Conservation (phyloP, 2,797 vertebrate species). For the Fratercula arctica region DNA sequence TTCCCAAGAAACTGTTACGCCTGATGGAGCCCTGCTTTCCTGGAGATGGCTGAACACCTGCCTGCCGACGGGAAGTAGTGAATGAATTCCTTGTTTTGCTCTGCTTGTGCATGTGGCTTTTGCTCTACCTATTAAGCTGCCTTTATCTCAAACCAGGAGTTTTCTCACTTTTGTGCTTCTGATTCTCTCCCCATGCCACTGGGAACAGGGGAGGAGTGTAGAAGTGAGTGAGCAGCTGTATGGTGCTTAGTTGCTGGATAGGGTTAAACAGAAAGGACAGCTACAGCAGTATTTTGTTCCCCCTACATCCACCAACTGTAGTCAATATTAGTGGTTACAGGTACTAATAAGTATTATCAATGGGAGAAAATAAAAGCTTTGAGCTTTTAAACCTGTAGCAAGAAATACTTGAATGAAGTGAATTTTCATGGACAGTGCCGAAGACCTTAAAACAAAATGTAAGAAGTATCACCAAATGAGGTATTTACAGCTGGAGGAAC, state of each 20-base stretch:
- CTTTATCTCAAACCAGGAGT: neutral
- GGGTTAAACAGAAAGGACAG: neutral
- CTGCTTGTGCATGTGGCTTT: neutral
- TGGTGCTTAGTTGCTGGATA: neutral
- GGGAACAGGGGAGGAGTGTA: neutral
- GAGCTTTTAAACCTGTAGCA: neutral
- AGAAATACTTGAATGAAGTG: neutral
- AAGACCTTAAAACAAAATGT: neutral
- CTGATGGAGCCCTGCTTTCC: neutral
- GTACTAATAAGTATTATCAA: neutral
- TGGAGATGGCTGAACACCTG: neutral
- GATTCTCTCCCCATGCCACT: neutral
- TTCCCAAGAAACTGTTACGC: neutral
- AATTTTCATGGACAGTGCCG: neutral
- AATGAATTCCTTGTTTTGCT: neutral
- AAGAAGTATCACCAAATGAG: neutral
- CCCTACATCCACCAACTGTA: neutral
- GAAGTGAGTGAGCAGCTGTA: neutral
- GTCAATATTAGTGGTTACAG: neutral
- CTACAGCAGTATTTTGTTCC: neutral
- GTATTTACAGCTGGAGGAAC: neutral
- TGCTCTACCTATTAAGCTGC: neutral
- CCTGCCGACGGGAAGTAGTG: neutral
- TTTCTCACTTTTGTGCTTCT: neutral
- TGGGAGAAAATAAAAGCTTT: neutral